Conservation (phyloP, 2,113 vertebrate genomes). For the Tachysurus vachellii region DNA sequence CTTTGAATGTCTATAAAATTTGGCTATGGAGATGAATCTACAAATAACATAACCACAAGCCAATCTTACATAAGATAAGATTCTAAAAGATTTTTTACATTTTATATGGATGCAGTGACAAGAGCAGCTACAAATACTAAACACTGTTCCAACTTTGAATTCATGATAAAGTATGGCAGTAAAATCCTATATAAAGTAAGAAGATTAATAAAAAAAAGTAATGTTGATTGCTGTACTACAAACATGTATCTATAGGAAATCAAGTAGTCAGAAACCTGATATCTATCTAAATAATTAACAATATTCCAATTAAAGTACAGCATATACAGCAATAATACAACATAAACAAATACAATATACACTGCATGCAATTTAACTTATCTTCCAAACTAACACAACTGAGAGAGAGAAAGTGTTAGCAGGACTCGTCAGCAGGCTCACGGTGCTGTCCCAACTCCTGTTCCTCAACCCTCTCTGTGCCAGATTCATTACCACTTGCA, state of each 20-base stretch:
- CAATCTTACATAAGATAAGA: background rate
- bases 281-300: background rate
- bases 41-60: background rate
- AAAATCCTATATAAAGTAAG: background rate
- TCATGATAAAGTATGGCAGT: background rate
- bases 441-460: conserved; percentile 57
- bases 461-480: conserved; percentile 65
- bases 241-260: background rate
- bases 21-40: background rate
- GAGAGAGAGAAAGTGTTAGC: conserved; percentile 43
- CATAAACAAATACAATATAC: background rate
- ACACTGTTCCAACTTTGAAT: background rate
- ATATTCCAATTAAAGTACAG: background rate
- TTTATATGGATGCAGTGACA: background rate
- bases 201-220: background rate
- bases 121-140: background rate
- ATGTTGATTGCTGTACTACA: background rate
- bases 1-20: background rate
- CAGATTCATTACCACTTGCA: conserved; percentile 78
- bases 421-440: conserved; percentile 56
- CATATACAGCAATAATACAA: background rate
- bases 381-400: conserved; percentile 40
- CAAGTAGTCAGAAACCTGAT: background rate
- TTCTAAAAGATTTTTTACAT: background rate
- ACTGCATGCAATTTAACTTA: background rate